These are phyloP conservation scores for Atopsyche davidsoni DNA, from an alignment of 1,140 invertebrate species.

Conservation along the genomic window DNA sequence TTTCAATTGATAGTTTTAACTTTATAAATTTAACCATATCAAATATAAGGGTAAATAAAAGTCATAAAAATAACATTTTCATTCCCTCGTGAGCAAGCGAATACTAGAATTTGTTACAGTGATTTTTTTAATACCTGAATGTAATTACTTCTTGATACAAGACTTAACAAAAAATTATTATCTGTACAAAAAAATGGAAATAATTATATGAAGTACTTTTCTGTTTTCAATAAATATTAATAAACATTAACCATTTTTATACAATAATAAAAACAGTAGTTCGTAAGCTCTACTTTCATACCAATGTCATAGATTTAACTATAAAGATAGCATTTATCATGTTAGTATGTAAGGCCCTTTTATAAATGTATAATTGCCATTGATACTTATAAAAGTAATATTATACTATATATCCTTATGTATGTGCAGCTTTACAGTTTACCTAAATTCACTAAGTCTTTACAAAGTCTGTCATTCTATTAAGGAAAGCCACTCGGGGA, in stretches of 20 bases:
- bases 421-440: too few species aligned
- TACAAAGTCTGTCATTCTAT: too few species aligned
- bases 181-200: slow-evolving; percentile 19
- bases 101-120: too few species aligned
- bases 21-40: slow-evolving; percentile 5
- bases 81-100: too few species aligned
- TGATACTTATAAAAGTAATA: slow-evolving; percentile 9
- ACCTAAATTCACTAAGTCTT: too few species aligned
- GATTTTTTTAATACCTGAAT: slow-evolving; percentile 7
- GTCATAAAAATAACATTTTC: not conserved
- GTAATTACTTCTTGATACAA: too few species aligned
- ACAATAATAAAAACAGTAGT: slow-evolving; percentile 12
- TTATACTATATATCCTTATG: too few species aligned
- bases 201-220: slow-evolving; percentile 16
- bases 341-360: slow-evolving; percentile 15
- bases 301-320: slow-evolving; percentile 10
- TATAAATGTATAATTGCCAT: slow-evolving; percentile 14
- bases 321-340: slow-evolving; percentile 13
- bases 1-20: not conserved
- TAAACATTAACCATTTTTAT: slow-evolving; percentile 21
- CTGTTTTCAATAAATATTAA: slow-evolving; percentile 19
- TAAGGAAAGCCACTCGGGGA: too few species aligned
- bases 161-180: slow-evolving; percentile 9
- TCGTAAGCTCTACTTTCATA: slow-evolving; percentile 18
- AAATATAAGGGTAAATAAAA: slow-evolving; percentile 6